A percentile compares a stretch with the other conserved stretches of the same genome.
Evolutionary conservation across 2,797 vertebrate species (phyloP).

Genomic region (Potorous gilbertii): DNA sequence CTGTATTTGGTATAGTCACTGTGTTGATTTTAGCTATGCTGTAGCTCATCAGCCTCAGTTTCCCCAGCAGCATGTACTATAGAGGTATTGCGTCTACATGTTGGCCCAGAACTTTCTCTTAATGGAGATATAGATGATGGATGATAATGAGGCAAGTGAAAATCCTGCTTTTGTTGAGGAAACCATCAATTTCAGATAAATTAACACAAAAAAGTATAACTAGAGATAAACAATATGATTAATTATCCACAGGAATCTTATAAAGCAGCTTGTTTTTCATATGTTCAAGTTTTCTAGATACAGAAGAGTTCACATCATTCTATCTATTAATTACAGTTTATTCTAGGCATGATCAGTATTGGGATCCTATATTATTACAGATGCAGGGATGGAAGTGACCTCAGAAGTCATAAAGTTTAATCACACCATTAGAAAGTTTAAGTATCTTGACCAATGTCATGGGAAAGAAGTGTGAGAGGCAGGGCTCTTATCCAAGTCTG

Average conservation of each 20-base stretch:
- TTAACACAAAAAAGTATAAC: not conserved
- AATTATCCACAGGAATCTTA: not conserved
- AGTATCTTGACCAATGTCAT: not conserved
- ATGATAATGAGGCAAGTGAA: not conserved
- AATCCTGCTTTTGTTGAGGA: not conserved
- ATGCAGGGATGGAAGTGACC: not conserved
- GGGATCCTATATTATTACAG: not conserved
- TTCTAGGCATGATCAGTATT: not conserved
- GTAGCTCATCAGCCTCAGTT: not conserved
- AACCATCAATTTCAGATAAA: not conserved
- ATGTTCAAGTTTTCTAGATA: not conserved
- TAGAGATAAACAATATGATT: not conserved
- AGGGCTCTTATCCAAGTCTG: not conserved
- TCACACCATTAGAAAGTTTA: not conserved
- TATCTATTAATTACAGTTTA: conserved; percentile 27
- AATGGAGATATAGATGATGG: not conserved
- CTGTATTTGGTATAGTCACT: not conserved
- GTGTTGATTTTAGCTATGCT: not conserved
- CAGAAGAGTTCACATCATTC: not conserved
- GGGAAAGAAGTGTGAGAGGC: not conserved
- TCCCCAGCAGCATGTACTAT: not conserved
- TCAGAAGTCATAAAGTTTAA: not conserved
- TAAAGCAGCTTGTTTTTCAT: conserved; percentile 7
- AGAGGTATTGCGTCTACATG: not conserved
- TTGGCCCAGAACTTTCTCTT: not conserved